Base-by-base conservation (phyloP, 2,797 vertebrate species). In the Periparus ater region DNA sequence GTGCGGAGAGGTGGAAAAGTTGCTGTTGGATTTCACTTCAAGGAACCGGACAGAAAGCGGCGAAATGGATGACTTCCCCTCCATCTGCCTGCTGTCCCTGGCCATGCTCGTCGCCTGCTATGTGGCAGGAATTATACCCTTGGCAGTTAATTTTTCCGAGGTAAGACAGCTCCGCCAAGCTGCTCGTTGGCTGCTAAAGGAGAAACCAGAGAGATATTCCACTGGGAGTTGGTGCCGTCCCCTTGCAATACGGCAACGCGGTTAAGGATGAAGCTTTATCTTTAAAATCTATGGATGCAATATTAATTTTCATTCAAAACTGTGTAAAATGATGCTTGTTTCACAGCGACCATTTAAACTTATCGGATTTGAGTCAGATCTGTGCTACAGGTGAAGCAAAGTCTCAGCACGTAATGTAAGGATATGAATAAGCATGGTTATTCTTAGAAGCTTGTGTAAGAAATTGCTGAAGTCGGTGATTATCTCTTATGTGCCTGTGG, bases 121-220 rank as follows among this genome's bases (percentile, higher is more conserved):
- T 87, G 99, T 99, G 93, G 99, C 99, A 57, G 99, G 99, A 72
- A 99, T 98, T 58, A 99, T 99, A 88, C 99, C 99, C 16, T 93
- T 99, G 89, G 99, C 99, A 16, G 99, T 99, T 90, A 99, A 99
- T 98, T 99, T 99, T 58, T 99, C 99, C 5, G 99, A 99, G 99
- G 99, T 99, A 95, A 98, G 99, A 55, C 47, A n/a, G 40, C 55
- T 73, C 57, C 1, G 6, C 84, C 45, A 10, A 16, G 18, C 29
- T 10, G 32, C 50, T 71, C 10, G 3, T 23, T 55, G 15, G 19
- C 45, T 76, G 77, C 67, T 50, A 23, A 58, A 34, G 47, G 27
- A 68, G 85, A 82, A 80, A 18, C 19, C 27, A 6, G 44, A 45
- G 40, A 58, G 4, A 2, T 21, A 1, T 61, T 5, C 30, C 21